Evolutionary conservation across 2,113 vertebrate species (phyloP).

Genomic region (rabbit (Oryctolagus cuniculus)): DNA sequence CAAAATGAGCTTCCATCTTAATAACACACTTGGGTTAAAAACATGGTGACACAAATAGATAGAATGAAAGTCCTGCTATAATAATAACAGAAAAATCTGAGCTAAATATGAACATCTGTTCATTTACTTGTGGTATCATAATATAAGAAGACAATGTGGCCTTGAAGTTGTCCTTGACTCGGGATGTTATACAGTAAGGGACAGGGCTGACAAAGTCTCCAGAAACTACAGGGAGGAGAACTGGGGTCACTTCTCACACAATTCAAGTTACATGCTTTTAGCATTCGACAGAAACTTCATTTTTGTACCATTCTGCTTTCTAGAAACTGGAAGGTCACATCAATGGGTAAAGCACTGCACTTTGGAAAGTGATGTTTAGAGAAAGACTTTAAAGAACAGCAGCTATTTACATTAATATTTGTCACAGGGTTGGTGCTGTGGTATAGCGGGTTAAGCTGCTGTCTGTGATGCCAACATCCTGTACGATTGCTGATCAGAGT

Average conservation of each 20-base stretch:
- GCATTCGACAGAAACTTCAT: background rate
- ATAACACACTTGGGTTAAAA: background rate
- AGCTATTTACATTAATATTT: slow-evolving; percentile 14
- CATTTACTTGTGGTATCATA: background rate
- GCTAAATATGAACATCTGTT: background rate
- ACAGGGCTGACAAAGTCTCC: background rate
- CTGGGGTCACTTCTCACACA: background rate
- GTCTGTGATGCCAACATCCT: too few relatives aligned
- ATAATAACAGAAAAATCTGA: background rate
- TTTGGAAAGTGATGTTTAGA: background rate
- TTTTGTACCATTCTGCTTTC: background rate
- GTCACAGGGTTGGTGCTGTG: background rate
- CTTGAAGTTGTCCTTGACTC: background rate
- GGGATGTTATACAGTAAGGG: background rate
- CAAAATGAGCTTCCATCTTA: background rate
- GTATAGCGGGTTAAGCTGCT: too few relatives aligned
- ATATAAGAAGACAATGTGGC: background rate
- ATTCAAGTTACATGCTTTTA: background rate
- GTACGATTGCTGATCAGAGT: too few relatives aligned
- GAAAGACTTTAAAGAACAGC: background rate
- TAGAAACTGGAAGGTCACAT: slow-evolving; percentile 11
- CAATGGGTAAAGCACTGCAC: background rate
- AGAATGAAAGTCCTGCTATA: background rate
- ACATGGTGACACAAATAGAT: background rate
- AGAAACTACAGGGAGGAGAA: background rate